These are phyloP conservation scores for Drosophila serrata DNA, from an alignment of 1,140 invertebrate species.

Conservation along the genomic window DNA sequence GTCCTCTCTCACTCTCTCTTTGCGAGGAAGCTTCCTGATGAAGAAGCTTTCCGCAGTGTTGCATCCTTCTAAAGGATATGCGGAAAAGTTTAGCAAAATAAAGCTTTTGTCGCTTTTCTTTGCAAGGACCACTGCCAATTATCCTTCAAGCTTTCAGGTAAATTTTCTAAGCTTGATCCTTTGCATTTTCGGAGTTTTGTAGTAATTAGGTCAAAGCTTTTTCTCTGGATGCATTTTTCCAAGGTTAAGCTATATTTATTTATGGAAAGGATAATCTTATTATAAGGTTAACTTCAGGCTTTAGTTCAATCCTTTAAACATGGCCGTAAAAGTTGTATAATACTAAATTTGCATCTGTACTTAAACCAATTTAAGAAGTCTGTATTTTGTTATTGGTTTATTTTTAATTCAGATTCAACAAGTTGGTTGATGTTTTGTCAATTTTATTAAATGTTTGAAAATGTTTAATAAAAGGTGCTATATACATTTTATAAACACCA, in stretches of 20 bases:
- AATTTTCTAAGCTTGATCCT: background rate
- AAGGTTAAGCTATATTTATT: conserved; percentile 12
- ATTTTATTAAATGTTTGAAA: too few species aligned
- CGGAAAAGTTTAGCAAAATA: conserved; percentile 5
- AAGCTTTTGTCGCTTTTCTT: conserved; percentile 23
- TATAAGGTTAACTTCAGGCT: background rate
- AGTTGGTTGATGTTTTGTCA: too few species aligned
- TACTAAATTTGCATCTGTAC: too few species aligned
- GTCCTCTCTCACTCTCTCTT: conserved; percentile 29
- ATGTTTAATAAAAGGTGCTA: too few species aligned
- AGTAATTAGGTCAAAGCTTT: conserved; percentile 26
- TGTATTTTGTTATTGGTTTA: too few species aligned
- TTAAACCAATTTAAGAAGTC: too few species aligned
- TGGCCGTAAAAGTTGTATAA: too few species aligned
- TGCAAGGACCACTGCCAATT: background rate
- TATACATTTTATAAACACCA: too few species aligned
- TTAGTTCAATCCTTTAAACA: background rate
- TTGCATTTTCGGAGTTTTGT: conserved; percentile 1
- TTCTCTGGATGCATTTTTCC: conserved; percentile 24
- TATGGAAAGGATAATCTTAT: background rate
- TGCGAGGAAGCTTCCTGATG: conserved; percentile 1
- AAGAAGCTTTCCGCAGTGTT: conserved; percentile 42
- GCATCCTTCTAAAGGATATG: conserved; percentile 39
- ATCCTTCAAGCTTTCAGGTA: conserved; percentile 12
- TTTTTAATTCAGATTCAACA: too few species aligned